phyloP scores from a whole-genome alignment of 92 coral and sea anemone genomes.

The Montipora capitata region DNA sequence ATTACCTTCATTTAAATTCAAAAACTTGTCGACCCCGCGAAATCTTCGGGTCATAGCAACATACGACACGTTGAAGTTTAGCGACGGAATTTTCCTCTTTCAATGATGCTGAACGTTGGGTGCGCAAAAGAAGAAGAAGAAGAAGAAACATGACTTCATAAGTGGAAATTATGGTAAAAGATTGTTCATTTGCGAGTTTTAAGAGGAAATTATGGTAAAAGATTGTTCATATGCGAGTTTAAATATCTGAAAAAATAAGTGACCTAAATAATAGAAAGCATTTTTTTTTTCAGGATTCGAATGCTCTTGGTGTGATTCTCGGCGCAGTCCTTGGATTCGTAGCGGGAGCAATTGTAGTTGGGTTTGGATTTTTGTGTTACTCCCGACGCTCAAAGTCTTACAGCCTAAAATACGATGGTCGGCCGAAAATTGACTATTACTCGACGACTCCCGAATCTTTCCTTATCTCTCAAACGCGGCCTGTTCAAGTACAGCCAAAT shows the following conservation, averaged over 20 bases:
- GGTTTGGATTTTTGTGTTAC: slow-evolving; percentile 60
- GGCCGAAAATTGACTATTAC: slow-evolving; percentile 81
- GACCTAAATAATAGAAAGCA: background rate
- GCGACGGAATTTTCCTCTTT: background rate
- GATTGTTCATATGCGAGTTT: no score
- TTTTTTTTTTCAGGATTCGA: slow-evolving; percentile 71
- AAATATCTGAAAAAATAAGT: slow-evolving; percentile 7
- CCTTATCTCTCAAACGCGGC: slow-evolving; percentile 77
- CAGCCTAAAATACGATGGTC: slow-evolving; percentile 51
- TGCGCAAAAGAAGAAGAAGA: background rate
- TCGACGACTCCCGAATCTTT: slow-evolving; percentile 59
- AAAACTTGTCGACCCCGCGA: slow-evolving; percentile 47
- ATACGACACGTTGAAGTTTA: slow-evolving; percentile 39
- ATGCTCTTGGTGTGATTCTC: slow-evolving; percentile 78
- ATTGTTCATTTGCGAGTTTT: no score
- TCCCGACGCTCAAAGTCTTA: slow-evolving; percentile 74
- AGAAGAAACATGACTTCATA: slow-evolving; percentile 15
- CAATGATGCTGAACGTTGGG: background rate
- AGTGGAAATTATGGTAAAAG: slow-evolving; percentile 12
- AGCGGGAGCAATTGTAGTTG: slow-evolving; percentile 81
- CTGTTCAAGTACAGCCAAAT: slow-evolving; percentile 88
- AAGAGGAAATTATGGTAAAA: slow-evolving; percentile 22
- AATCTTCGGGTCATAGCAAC: slow-evolving; percentile 12
- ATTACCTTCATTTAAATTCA: slow-evolving; percentile 41
- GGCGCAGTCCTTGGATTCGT: slow-evolving; percentile 88